Evolutionary conservation across 2,888 invertebrate genomes (phyloP), one percentile per base, ranked within the genome.

Genomic region (Chalcosyrphus nemorum): DNA sequence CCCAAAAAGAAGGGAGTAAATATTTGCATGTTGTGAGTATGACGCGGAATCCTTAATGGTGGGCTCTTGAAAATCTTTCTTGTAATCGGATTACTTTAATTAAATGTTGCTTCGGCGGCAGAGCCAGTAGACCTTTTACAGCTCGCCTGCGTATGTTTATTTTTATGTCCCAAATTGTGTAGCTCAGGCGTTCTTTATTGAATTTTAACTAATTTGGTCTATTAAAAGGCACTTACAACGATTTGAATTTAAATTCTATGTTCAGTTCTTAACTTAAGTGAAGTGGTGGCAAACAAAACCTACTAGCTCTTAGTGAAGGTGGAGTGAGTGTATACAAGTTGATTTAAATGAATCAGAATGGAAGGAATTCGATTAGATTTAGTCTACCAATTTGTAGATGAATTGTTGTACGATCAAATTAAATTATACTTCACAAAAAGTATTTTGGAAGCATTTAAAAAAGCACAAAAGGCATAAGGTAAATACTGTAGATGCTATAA

Each of bases 61-160:
- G 80, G n/a, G 70, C 74, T 80, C 80, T 80, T 19, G 63, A 65
- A 84, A 80, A 80, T 80, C 68, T 80, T 70, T 52, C 68, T 75
- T 84, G 76, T 85, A 85, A 85, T 85, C 85, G 85, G 85, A 85
- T 85, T 81, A 85, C 81, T 85, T 85, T 85, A 85, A 85, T 85
- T 81, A 85, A 85, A 85, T 76, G 71, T 57, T 75, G 66, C 66
- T 65, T 59, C 35, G 47, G 63, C 19, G 19, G 21, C 15, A 13
- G n/a, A n/a, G 15, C 24, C 35, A 4, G 13, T 4, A 27, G 45
- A 66, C 71, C 81, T 54, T 77, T 77, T 59, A 71, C 77, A 61
- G 70, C 70, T 81, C 50, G 35, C 21, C 24, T 71, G 65, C 50
- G 45, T 15, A 43, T 71, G 65, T 59, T 70, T 47, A 27, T 13